Evolutionary conservation across 2,113 vertebrate genomes (phyloP), one percentile per base, ranked within the genome.

Genomic region (Euleptes europaea): DNA sequence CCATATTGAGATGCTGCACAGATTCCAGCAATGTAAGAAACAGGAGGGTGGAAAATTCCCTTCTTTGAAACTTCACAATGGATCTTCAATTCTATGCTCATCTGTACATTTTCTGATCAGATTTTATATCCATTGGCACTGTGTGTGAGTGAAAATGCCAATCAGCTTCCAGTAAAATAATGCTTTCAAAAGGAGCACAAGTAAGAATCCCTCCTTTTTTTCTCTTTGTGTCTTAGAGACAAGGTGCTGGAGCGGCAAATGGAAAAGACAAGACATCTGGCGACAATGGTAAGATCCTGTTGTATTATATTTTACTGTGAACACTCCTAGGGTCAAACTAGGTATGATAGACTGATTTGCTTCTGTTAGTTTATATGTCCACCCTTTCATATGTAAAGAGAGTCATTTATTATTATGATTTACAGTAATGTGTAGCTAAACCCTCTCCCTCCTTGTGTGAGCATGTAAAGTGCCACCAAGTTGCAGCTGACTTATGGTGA

Each of bases 241-340:
- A 98, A 97, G 96, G 96, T 94, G 94, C 97, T 23, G 98, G 97
- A 88, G 96, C 98, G 90, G 91, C 97, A 92, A 97, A 97, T 80
- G 98, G 96, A 80, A 98, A 98, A 96, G 98, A 97, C 92, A 98
- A 99, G 96, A 96, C 97, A 14, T 92, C 98, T 92, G 97, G 95
- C 77, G 98, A 93, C 91, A 98, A 98, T 88, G 98, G 98, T 99
- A 97, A 97, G 96, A 47, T 47, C 38, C 47, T 28, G 42, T 5
- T 28, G 38, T 57, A 1, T 0, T 78, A 38, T 84, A 57, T 88
- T 88, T 81, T 51, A 88, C 60, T 19, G 2, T 81, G 74, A 12
- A 65, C 5, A 67, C 17, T 71, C 42, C 23, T 49, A 72, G 31
- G 63, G 6, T 40, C 63, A 3, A 65, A 26, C 8, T 10, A 57